A percentile compares a stretch with the other conserved stretches of the same genome.
phyloP scores from a whole-genome alignment of 2,113 vertebrate genomes.

The Pluvialis apricaria region DNA sequence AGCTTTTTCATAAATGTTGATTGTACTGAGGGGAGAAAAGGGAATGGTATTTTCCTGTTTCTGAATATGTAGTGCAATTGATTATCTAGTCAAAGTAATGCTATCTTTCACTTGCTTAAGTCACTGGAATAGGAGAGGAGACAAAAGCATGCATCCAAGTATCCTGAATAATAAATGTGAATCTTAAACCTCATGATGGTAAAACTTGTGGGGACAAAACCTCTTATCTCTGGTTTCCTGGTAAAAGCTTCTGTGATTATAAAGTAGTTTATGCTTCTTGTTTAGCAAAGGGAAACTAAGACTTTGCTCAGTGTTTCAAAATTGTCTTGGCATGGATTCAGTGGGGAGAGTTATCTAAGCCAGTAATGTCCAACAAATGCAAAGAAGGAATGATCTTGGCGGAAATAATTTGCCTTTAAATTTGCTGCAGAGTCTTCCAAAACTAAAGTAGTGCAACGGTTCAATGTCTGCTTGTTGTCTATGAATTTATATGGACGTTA shows the following conservation, averaged over 20 bases:
- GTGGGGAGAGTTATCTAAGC: background rate
- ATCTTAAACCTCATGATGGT: background rate
- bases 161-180: background rate
- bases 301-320: background rate
- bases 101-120: background rate
- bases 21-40: background rate
- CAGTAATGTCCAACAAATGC: background rate
- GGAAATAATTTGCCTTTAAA: background rate
- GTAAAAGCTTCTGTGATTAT: background rate
- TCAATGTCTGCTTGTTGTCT: background rate
- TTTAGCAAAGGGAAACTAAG: background rate
- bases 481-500: background rate
- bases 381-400: background rate
- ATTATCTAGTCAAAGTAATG: background rate
- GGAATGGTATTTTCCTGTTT: background rate
- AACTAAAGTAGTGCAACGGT: background rate
- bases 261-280: background rate
- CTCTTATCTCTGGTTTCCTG: background rate
- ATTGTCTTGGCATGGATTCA: background rate
- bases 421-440: background rate
- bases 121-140: background rate
- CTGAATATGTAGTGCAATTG: background rate
- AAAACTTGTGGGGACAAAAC: background rate
- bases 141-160: background rate
- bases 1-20: background rate